Evolutionary conservation across 2,797 vertebrate species (phyloP).

Genomic region (Thripadectes ignobilis): DNA sequence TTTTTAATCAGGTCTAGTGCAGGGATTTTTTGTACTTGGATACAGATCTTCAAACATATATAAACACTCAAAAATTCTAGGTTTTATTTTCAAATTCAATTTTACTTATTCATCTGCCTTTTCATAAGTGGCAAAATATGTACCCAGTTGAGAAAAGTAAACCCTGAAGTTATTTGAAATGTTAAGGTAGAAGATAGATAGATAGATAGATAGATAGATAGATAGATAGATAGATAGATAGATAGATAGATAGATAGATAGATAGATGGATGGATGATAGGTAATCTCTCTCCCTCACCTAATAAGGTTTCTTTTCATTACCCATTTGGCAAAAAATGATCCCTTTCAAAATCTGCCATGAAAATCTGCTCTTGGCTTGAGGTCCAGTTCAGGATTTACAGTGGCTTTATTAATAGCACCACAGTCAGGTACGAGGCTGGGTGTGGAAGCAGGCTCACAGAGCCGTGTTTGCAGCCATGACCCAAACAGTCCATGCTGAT

Average conservation of each 20-base stretch:
- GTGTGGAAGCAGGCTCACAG: background rate
- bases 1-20: background rate
- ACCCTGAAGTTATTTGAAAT: background rate
- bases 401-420: background rate
- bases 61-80: background rate
- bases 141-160: background rate
- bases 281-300: background rate
- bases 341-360: background rate
- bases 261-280: background rate
- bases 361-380: background rate
- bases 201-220: background rate
- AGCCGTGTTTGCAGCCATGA: rapidly evolving
- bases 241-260: background rate
- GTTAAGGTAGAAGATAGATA: background rate
- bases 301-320: background rate
- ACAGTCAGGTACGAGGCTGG: rapidly evolving
- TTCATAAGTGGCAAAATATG: rapidly evolving
- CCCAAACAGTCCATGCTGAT: background rate
- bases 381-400: background rate
- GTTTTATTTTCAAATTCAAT: background rate
- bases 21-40: background rate
- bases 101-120: background rate
- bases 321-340: background rate
- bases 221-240: background rate
- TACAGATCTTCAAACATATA: background rate